A percentile compares a stretch with the other conserved stretches of the same genome.
phyloP scores from a whole-genome alignment of 2,888 invertebrate genomes.

The Phlogophora meticulosa region DNA sequence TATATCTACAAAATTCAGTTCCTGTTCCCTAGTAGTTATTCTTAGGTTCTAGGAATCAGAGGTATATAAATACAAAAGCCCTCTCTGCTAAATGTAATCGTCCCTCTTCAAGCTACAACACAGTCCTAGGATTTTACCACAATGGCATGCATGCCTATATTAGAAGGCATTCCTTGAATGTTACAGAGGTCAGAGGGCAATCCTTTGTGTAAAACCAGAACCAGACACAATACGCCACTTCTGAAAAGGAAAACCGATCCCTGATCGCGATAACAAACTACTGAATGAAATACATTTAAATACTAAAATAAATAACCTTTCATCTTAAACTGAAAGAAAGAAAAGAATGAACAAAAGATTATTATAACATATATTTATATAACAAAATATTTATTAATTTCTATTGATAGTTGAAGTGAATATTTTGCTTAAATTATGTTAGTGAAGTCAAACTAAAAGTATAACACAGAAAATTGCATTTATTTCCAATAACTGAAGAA shows the following conservation, averaged over 20 bases:
- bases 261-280: slow-evolving; percentile 3
- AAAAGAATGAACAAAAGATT: no score
- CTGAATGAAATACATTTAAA: slow-evolving; percentile 6
- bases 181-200: slow-evolving; percentile 26
- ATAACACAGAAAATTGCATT: no score
- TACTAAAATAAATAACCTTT: neutral
- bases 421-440: no score
- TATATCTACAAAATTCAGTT: neutral
- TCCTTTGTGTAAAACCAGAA: slow-evolving; percentile 26
- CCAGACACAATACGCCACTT: slow-evolving; percentile 1
- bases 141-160: slow-evolving; percentile 41
- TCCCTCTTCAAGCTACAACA: slow-evolving; percentile 4
- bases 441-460: no score
- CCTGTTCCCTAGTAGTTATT: neutral
- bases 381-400: no score
- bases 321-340: neutral
- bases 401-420: no score
- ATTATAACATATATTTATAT: no score
- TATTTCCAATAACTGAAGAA: slow-evolving; percentile 14
- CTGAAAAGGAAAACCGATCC: slow-evolving; percentile 24
- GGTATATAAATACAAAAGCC: neutral
- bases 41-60: neutral
- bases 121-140: slow-evolving; percentile 13
- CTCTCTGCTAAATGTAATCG: neutral
- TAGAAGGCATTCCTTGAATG: slow-evolving; percentile 15